phyloP scores from a whole-genome alignment of 2,797 vertebrate species.

The Dicrostonyx torquatus region DNA sequence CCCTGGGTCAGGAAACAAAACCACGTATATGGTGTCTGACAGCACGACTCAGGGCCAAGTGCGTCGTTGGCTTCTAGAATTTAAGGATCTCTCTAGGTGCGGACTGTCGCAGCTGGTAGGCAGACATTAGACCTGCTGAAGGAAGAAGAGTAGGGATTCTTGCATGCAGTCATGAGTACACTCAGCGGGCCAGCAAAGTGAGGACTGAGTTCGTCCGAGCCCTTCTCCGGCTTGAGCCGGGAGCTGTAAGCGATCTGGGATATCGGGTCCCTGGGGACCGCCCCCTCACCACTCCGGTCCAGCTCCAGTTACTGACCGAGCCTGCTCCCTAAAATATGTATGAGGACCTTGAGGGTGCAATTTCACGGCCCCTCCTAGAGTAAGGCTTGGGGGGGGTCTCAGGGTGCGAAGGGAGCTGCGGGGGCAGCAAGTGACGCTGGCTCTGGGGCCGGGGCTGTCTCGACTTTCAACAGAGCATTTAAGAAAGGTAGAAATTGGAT shows the following conservation, averaged over 20 bases:
- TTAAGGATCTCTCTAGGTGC: background rate
- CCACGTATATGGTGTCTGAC: background rate
- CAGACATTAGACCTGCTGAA: background rate
- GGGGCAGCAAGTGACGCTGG: background rate
- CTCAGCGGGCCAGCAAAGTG: background rate
- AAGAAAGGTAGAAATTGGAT: constrained; percentile 79
- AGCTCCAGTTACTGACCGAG: constrained; percentile 71
- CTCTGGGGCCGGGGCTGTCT: constrained; percentile 43
- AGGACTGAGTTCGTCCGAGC: constrained; percentile 25
- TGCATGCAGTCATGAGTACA: background rate
- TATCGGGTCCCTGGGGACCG: constrained; percentile 71
- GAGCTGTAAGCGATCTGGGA: constrained; percentile 66
- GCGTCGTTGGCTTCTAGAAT: background rate
- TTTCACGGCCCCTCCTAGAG: constrained; percentile 74
- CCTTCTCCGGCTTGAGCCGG: background rate
- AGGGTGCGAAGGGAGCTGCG: constrained; percentile 52
- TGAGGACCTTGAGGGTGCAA: constrained; percentile 75
- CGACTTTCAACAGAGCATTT: constrained; percentile 77
- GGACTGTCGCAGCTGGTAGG: background rate
- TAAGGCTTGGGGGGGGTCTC: constrained; percentile 58
- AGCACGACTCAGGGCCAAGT: background rate
- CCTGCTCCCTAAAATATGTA: constrained; percentile 81
- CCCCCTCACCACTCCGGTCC: constrained; percentile 42
- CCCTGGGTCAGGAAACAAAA: background rate
- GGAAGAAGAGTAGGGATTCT: background rate